These are phyloP conservation scores for Forbesichthys agassizii DNA, from an alignment of 2,113 vertebrate species.

Conservation along the genomic window DNA sequence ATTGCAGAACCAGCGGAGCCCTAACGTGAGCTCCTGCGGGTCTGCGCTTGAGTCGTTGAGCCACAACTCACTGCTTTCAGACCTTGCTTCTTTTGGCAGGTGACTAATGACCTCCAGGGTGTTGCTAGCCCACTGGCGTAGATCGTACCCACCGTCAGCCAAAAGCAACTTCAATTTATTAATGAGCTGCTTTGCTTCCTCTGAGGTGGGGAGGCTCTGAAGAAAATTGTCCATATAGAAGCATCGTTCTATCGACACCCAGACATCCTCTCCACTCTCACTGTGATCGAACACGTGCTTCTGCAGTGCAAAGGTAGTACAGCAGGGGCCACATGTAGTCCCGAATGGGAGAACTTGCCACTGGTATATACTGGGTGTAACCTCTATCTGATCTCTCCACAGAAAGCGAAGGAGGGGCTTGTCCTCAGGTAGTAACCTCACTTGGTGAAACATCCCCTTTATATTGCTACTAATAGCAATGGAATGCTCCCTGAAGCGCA, in stretches of 20 bases:
- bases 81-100: background rate
- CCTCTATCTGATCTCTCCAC: background rate
- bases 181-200: background rate
- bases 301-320: slow-evolving; percentile 1
- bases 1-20: background rate
- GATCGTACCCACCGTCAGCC: background rate
- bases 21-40: background rate
- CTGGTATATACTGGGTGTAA: slow-evolving; percentile 2
- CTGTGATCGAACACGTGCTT: background rate
- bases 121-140: background rate
- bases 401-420: background rate
- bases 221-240: background rate
- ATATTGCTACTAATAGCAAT: background rate
- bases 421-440: background rate
- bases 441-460: slow-evolving; percentile 11
- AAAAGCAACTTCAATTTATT: background rate
- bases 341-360: slow-evolving; percentile 23
- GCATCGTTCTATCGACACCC: no score
- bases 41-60: background rate
- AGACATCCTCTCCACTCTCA: background rate
- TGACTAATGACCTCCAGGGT: background rate
- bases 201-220: background rate
- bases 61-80: slow-evolving; percentile 4
- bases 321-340: slow-evolving; percentile 1
- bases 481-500: background rate